Conservation (phyloP, 2,797 vertebrate genomes). For the Corythornis leucogaster region DNA sequence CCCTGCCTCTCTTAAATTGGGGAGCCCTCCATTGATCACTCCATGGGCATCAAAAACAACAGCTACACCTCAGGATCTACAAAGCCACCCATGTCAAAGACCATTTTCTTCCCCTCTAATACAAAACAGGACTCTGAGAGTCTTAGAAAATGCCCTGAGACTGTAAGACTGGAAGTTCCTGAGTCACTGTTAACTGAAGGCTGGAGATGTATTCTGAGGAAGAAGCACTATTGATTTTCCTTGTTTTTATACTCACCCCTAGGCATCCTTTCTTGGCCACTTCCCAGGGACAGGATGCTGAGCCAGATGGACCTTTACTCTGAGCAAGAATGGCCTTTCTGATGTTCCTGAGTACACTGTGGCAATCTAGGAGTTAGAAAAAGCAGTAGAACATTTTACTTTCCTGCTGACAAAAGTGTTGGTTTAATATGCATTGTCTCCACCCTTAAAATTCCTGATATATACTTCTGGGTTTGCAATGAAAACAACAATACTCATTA, state of each 20-base stretch:
- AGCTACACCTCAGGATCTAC: not conserved
- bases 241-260: not conserved
- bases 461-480: not conserved
- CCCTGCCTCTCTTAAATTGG: too few relatives aligned
- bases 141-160: not conserved
- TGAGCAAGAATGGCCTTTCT: constrained; percentile 36
- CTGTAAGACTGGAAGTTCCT: not conserved
- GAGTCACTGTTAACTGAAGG: not conserved
- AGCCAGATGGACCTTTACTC: constrained; percentile 42
- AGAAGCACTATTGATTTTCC: not conserved
- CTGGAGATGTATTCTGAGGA: not conserved
- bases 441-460: not conserved
- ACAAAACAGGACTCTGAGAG: not conserved
- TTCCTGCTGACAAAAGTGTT: not conserved
- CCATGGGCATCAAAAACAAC: not conserved
- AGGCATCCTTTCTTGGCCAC: constrained; percentile 29
- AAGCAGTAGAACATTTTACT: not conserved
- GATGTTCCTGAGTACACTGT: not conserved
- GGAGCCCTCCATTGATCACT: not conserved
- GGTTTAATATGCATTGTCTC: not conserved
- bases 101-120: not conserved
- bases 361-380: not conserved
- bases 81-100: not conserved
- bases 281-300: constrained; percentile 24
- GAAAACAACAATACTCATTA: not conserved